Evolutionary conservation across 1,140 invertebrate genomes (phyloP).

Genomic region (Danaus plexippus): DNA sequence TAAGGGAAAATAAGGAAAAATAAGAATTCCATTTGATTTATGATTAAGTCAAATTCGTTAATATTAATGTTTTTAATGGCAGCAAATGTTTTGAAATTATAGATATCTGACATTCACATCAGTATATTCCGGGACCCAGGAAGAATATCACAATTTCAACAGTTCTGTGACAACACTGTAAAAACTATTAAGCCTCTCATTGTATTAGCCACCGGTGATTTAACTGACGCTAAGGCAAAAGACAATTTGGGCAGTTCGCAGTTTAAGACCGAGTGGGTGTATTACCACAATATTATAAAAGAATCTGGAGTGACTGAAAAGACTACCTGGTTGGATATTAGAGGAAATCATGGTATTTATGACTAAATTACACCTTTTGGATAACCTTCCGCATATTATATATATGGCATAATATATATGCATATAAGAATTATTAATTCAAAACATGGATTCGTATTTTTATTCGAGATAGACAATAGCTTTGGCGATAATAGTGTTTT

Average conservation of each 20-base stretch:
- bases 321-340: conserved; percentile 90
- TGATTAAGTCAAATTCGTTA: too few relatives aligned
- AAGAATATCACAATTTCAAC: conserved; percentile 82
- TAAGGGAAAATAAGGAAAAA: too few relatives aligned
- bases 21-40: too few relatives aligned
- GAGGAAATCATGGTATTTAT: conserved; percentile 92
- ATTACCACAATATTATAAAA: conserved; percentile 82
- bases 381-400: too few relatives aligned
- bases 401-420: too few relatives aligned
- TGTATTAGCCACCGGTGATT: conserved; percentile 89
- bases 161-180: conserved; percentile 86
- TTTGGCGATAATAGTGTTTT: background rate
- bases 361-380: too few relatives aligned
- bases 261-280: conserved; percentile 87
- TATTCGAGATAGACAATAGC: too few relatives aligned
- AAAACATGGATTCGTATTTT: conserved; percentile 1
- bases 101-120: conserved; percentile 93
- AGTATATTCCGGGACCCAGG: conserved; percentile 86
- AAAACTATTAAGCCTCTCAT: conserved; percentile 83
- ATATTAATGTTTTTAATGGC: too few relatives aligned
- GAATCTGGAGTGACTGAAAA: conserved; percentile 78
- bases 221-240: conserved; percentile 89
- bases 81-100: conserved; percentile 26
- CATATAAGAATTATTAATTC: too few relatives aligned
- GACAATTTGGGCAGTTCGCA: conserved; percentile 88